Evolutionary conservation across 2,888 invertebrate genomes (phyloP), one percentile per base, ranked within the genome.

Genomic region (Caenorhabditis sp.): DNA sequence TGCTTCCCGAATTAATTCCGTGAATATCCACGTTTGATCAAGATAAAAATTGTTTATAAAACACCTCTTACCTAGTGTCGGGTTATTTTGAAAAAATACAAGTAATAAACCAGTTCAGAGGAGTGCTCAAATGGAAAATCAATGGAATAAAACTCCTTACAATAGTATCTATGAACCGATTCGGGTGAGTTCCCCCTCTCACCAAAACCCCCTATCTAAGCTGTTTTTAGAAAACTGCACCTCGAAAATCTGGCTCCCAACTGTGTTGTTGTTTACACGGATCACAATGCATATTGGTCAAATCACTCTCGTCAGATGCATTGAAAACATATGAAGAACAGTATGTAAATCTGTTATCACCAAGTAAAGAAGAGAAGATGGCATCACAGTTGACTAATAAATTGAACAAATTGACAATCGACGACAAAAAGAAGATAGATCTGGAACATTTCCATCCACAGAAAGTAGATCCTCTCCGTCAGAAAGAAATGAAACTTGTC

Each of bases 111-210:
- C 31, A 31, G 10, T 31, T 31, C 10, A 31, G 31, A 31, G 31
- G 10, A 31, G 31, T 31, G 31, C 31, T 31, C 31, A 53, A 26
- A 56, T 56, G 56, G 17, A 56, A 7, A 5, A 25, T 10, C 56
- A 17, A 26, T n/a, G 21, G 14, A 25, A 57, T n/a, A 71, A 57
- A 60, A 67, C 67, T 8, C 71, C 71, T 2, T 71, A 71, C 27
- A 71, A 67, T 54, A 67, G 56, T 20, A 71, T 71, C 31, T 71
- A 71, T 57, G 67, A 58, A 26, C n/a, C 67, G 12, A 43, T 71
- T 26, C 7, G 17, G 60, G 71, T 71, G 21, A 63, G 59, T 52
- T 17, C 17, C 3, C 17, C 17, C 1, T n/a, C n/a, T n/a, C n/a
- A n/a, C n/a, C n/a, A n/a, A n/a, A n/a, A n/a, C n/a, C n/a, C n/a